phyloP scores from a whole-genome alignment of 2,113 vertebrate genomes.

The Brienomyrus brachyistius region DNA sequence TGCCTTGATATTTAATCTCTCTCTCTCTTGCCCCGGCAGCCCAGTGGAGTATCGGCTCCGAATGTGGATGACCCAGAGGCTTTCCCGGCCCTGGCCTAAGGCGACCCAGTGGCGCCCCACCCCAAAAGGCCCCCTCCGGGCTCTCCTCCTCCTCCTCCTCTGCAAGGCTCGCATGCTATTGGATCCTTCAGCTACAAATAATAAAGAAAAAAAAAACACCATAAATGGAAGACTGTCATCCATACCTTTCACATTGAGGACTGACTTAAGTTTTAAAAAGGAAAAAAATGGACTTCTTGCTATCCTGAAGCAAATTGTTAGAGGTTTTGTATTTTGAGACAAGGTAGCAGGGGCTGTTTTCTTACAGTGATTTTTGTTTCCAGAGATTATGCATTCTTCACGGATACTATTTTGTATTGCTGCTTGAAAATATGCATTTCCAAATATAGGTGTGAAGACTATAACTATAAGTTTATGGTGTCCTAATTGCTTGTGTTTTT shows the following conservation, averaged over 20 bases:
- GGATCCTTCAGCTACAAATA: constrained; percentile 91
- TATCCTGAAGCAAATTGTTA: constrained; percentile 97
- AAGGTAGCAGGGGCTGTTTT: constrained; percentile 97
- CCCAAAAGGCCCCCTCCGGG: constrained; percentile 70
- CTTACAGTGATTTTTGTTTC: constrained; percentile 84
- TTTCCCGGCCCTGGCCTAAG: constrained; percentile 96
- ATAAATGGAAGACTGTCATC: constrained; percentile 86
- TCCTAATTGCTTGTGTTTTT: constrained; percentile 48
- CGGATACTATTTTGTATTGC: constrained; percentile 98
- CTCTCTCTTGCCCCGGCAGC: constrained; percentile 56
- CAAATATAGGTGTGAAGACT: constrained; percentile 86
- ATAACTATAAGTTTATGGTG: constrained; percentile 64
- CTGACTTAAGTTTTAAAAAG: constrained; percentile 98
- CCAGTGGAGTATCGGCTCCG: constrained; percentile 80
- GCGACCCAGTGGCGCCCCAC: constrained; percentile 58
- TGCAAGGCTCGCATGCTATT: constrained; percentile 99
- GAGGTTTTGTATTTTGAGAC: constrained; percentile 99
- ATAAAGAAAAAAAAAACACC: constrained; percentile 33
- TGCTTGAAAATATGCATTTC: constrained; percentile 99
- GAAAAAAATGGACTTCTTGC: constrained; percentile 93
- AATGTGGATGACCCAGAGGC: constrained; percentile 98
- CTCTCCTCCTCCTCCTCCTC: constrained; percentile 89
- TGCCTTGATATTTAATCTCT: neutral
- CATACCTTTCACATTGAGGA: constrained; percentile 96
- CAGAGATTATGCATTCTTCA: constrained; percentile 99